Base-by-base conservation (phyloP, 2,888 invertebrate genomes). In the Xanthorhoe designata region DNA sequence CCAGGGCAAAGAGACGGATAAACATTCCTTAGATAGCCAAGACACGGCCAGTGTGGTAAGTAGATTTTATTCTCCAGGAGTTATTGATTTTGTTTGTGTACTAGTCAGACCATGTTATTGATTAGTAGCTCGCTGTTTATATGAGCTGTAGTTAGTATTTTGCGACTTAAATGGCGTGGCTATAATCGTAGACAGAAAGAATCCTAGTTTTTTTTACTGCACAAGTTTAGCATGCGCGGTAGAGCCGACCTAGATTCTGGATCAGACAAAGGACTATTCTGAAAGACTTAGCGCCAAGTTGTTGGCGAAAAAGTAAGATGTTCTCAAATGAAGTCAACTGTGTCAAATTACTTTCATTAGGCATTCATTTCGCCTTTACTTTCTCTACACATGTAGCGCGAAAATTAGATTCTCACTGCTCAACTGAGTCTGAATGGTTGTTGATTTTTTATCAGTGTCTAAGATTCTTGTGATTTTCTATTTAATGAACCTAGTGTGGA, bases 21-120 rank as follows among this genome's bases (percentile, higher is more conserved):
- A 94, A 79, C 89, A 91, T 82, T 94, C 94, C 70, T 71, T 94
- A 90, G 88, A 91, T 80, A 94, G 94, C 78, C 92, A 93, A 81
- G 94, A 94, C 82, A 94, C 94, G 64, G 93, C 93, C 56, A 94
- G 94, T 89, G 84, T 94, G 91, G 94, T 94, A 75, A 89, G 93
- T 88, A 63, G 70, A 85, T 81, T 1, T 53, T 78, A 13, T 35
- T 4, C 42, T 74, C 81, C 75, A 78, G 45, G 77, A 82, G 64
- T 69, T 73, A 73, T 73, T 70, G 73, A 73, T 73, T 73, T 73
- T 69, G 67, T 73, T 73, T 71, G 61, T 70, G 68, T 68, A 63
- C 64, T 55, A 70, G 38, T 42, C 38, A 13, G 61, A 67, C 66
- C 81, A 85, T 84, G 84, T 82, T 90, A 92, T 91, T 88, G 90